Percentiles rank a stretch among this genome's conserved stretches.
Evolutionary conservation across 2,113 vertebrate species (phyloP).

Genomic region (Microtus oregoni): DNA sequence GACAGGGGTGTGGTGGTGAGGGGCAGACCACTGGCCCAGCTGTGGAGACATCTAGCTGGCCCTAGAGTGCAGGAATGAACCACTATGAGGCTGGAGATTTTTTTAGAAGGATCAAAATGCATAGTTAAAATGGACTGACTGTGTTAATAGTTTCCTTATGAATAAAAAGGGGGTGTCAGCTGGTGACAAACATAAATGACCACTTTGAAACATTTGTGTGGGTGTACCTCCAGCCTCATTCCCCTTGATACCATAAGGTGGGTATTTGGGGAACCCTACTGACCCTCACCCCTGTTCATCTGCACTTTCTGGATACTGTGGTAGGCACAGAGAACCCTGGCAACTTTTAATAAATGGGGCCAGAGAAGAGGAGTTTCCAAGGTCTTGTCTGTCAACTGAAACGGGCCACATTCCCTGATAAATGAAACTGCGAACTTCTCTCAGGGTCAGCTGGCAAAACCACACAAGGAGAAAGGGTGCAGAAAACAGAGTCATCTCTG

Average conservation of each 20-base stretch:
- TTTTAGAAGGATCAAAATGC: background rate
- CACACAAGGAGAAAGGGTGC: background rate
- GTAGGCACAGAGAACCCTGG: background rate
- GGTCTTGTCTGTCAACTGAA: background rate
- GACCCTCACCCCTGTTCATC: accelerated
- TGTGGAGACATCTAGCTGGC: background rate
- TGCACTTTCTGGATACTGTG: background rate
- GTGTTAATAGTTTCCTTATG: background rate
- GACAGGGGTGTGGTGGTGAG: accelerated
- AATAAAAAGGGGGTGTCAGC: background rate
- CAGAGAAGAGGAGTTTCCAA: background rate
- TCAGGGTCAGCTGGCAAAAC: accelerated
- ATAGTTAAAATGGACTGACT: accelerated
- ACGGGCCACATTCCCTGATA: background rate
- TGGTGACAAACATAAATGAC: accelerated
- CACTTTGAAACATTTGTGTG: accelerated
- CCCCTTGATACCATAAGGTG: background rate
- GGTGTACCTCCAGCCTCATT: accelerated
- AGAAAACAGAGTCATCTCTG: background rate
- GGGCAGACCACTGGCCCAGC: too few relatives aligned
- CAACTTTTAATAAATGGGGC: accelerated
- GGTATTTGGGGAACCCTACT: background rate
- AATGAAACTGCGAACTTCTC: accelerated
- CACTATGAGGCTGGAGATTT: background rate
- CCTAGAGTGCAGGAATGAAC: background rate